phyloP scores from a whole-genome alignment of 2,888 invertebrate genomes.

The Lithosia quadra region DNA sequence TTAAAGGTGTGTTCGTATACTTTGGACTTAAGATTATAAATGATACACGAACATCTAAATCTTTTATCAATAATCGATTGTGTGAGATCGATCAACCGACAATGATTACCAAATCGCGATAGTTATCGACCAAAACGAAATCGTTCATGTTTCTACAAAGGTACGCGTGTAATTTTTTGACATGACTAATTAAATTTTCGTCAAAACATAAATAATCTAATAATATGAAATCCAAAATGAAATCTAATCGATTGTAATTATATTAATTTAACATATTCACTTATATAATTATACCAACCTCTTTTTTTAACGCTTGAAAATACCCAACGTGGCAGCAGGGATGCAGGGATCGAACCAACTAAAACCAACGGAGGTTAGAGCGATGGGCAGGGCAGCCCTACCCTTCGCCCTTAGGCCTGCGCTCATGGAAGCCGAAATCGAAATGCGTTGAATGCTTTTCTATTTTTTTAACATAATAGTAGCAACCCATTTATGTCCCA shows the following conservation, averaged over 20 bases:
- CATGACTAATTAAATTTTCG: not conserved
- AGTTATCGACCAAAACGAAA: not conserved
- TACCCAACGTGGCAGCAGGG: no score
- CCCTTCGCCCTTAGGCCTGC: no score
- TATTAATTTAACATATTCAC: not conserved
- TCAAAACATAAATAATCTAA: not conserved
- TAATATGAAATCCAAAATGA: not conserved
- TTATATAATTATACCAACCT: no score
- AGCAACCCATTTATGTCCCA: no score
- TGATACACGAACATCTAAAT: not conserved
- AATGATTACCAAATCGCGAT: not conserved
- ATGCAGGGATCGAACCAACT: no score
- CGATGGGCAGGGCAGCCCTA: no score
- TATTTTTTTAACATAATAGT: no score
- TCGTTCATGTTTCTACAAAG: not conserved
- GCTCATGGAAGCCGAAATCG: no score
- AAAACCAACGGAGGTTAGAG: no score
- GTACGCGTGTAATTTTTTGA: not conserved
- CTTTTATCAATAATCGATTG: not conserved
- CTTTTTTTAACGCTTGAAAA: no score
- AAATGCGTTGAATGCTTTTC: no score
- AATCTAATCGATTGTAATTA: slow-evolving; percentile 4
- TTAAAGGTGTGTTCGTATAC: not conserved
- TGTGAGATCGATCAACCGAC: no score
- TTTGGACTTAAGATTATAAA: not conserved